Conservation (phyloP, 2,888 invertebrate genomes). For the Physocephala rufipes region DNA sequence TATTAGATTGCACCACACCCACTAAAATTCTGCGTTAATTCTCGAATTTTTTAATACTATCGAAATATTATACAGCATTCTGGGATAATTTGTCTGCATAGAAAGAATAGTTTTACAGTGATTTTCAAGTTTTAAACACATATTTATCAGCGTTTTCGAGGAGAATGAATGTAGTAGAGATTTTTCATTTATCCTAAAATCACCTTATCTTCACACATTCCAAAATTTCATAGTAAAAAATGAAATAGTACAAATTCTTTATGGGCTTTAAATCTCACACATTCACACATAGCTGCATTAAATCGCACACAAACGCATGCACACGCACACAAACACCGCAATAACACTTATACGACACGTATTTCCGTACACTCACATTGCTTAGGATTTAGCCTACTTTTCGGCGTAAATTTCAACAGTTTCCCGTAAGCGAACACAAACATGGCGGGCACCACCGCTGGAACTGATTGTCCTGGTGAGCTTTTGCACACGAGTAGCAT, state of each 20-base stretch:
- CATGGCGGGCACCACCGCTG: slow-evolving; percentile 31
- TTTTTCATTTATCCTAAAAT: not conserved
- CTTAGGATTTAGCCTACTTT: slow-evolving; percentile 4
- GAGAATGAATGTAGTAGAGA: too few species aligned
- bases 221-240: not conserved
- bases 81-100: too few species aligned
- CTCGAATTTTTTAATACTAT: too few species aligned
- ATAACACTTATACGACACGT: not conserved
- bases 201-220: not conserved
- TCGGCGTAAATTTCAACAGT: slow-evolving; percentile 15
- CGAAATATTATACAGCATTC: too few species aligned
- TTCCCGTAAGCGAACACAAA: slow-evolving; percentile 35
- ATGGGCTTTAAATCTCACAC: not conserved
- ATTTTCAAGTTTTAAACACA: too few species aligned
- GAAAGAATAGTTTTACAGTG: too few species aligned
- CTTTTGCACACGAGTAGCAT: slow-evolving; percentile 13
- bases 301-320: slow-evolving; percentile 7
- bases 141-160: too few species aligned
- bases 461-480: slow-evolving; percentile 31
- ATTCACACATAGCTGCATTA: not conserved
- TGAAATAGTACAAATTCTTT: not conserved
- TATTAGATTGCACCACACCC: too few species aligned
- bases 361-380: slow-evolving; percentile 3
- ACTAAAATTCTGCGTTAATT: too few species aligned
- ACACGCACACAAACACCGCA: slow-evolving; percentile 1